Percentiles rank a stretch among this genome's conserved stretches.
Conservation (phyloP, 2,888 invertebrate genomes). For the Neoascia interrupta region DNA sequence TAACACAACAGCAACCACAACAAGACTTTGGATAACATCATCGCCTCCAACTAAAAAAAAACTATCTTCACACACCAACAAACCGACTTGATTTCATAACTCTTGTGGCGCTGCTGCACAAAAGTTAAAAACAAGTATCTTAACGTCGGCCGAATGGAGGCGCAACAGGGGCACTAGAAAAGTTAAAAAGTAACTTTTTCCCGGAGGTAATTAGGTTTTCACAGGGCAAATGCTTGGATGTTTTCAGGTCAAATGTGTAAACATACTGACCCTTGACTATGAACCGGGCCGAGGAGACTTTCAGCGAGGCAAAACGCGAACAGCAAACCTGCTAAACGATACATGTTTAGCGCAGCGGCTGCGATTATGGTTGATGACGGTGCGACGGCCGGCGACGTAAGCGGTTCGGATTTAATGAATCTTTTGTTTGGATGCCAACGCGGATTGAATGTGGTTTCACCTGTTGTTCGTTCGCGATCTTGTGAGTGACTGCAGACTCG, state of each 20-base stretch:
- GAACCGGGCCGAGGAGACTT: conserved; percentile 34
- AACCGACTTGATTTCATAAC: conserved; percentile 64
- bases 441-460: conserved; percentile 56
- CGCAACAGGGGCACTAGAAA: background rate
- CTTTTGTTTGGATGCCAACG: conserved; percentile 29
- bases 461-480: conserved; percentile 60
- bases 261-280: conserved; percentile 66
- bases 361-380: conserved; percentile 31
- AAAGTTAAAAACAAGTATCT: conserved; percentile 30
- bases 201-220: conserved; percentile 25
- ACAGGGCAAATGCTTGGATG: conserved; percentile 20
- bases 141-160: background rate
- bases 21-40: conserved; percentile 44
- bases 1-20: conserved; percentile 18
- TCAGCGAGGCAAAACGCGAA: conserved; percentile 54
- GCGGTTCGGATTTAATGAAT: conserved; percentile 34
- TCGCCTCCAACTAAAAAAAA: conserved; percentile 10
- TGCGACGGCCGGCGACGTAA: background rate
- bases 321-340: conserved; percentile 54
- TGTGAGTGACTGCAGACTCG: conserved; percentile 51
- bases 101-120: conserved; percentile 44
- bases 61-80: conserved; percentile 35
- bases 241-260: conserved; percentile 43
- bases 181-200: conserved; percentile 3
- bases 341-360: conserved; percentile 52